Conservation (phyloP, 2,797 vertebrate species). For the Odontamblyopus rebecca region DNA sequence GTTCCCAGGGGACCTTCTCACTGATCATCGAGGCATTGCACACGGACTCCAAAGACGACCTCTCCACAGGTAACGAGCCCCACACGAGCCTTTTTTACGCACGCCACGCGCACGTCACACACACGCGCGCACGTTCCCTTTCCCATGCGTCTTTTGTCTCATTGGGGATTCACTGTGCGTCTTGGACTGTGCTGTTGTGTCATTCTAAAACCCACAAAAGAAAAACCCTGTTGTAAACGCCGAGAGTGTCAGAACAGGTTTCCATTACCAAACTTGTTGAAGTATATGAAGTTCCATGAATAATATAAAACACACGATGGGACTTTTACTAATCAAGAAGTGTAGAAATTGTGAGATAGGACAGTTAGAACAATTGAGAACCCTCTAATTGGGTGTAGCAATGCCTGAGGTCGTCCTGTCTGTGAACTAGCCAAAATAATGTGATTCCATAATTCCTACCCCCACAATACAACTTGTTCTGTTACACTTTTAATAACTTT, state of each 20-base stretch:
- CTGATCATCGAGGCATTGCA: constrained; percentile 96
- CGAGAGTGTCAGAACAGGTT: background rate
- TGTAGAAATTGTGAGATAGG: background rate
- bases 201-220: background rate
- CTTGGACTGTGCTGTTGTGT: background rate
- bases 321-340: background rate
- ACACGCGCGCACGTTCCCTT: background rate
- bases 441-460: too few species aligned
- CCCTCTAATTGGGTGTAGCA: too few species aligned
- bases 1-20: constrained; percentile 92
- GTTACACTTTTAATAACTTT: background rate
- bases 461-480: background rate
- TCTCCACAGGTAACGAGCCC: constrained; percentile 86
- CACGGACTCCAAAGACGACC: constrained; percentile 91
- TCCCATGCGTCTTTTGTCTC: constrained; percentile 5
- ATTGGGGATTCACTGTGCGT: background rate
- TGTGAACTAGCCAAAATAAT: too few species aligned
- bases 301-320: background rate
- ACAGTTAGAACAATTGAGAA: background rate
- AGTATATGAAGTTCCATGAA: background rate
- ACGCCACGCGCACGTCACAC: constrained; percentile 1
- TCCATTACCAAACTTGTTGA: background rate
- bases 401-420: too few species aligned
- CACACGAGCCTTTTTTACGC: background rate
- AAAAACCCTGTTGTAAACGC: background rate